phyloP scores from a whole-genome alignment of 2,113 vertebrate genomes.

The Peromyscus polionotus region DNA sequence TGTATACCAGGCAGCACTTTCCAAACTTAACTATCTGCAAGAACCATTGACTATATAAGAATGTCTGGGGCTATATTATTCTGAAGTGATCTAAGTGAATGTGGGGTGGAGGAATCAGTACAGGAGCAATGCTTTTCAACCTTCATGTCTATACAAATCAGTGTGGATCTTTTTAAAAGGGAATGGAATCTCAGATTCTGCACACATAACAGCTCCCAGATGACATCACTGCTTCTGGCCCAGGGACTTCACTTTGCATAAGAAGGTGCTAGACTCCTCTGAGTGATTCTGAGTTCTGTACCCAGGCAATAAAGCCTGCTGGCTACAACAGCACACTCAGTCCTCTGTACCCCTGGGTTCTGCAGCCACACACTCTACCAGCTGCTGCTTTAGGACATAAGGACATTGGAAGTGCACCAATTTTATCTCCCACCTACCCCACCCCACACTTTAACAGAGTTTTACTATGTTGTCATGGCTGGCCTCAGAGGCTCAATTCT shows the following conservation, averaged over 20 bases:
- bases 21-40: background rate
- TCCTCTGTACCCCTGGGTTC: background rate
- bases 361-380: background rate
- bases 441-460: too few species aligned
- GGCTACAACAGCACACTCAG: background rate
- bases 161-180: background rate
- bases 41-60: background rate
- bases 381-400: background rate
- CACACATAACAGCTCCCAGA: background rate
- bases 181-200: too few species aligned
- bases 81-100: conserved; percentile 8
- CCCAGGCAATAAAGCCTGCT: background rate
- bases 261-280: background rate
- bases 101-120: background rate
- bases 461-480: background rate
- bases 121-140: background rate
- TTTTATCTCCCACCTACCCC: background rate
- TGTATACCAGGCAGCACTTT: background rate
- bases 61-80: background rate
- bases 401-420: background rate
- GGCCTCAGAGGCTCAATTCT: background rate
- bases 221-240: background rate
- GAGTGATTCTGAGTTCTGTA: background rate
- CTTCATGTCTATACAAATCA: background rate
- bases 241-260: background rate